A percentile compares a stretch with the other conserved stretches of the same genome.
These are phyloP conservation scores for Plecotus auritus DNA, from an alignment of 2,113 vertebrate species.

Conservation along the genomic window DNA sequence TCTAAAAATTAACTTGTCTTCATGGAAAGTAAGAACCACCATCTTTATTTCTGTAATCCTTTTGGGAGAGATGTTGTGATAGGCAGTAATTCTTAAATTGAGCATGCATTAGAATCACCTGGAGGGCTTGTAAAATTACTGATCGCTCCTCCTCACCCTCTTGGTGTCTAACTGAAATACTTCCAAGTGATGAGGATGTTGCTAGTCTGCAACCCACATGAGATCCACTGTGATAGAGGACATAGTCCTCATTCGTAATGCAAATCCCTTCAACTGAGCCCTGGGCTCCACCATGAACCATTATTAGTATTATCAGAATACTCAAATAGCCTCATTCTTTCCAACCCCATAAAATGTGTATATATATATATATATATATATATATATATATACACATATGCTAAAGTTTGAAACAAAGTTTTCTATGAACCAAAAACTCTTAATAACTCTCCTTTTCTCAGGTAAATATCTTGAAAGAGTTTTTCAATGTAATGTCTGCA, in stretches of 20 bases:
- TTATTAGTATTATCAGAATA: background rate
- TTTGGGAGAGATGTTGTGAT: background rate
- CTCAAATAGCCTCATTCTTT: background rate
- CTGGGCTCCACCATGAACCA: background rate
- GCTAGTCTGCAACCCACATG: background rate
- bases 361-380: too few species aligned
- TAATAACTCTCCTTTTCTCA: background rate
- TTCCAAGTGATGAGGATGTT: background rate
- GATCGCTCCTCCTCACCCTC: rapidly evolving
- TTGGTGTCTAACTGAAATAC: background rate
- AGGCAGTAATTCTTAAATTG: background rate
- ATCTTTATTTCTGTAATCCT: background rate
- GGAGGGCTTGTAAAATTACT: background rate
- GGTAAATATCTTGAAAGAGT: background rate
- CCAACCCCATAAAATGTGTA: background rate
- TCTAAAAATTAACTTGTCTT: background rate
- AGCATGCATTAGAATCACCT: background rate
- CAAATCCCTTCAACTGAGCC: background rate
- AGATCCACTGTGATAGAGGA: background rate
- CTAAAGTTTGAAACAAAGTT: background rate
- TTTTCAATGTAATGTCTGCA: background rate
- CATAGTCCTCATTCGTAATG: background rate
- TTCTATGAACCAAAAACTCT: background rate
- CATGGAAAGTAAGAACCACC: background rate
- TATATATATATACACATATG: too few species aligned